Evolutionary conservation across 53 echinoderm and acorn worm genomes (phyloP).

Genomic region (Glandiceps talaboti): DNA sequence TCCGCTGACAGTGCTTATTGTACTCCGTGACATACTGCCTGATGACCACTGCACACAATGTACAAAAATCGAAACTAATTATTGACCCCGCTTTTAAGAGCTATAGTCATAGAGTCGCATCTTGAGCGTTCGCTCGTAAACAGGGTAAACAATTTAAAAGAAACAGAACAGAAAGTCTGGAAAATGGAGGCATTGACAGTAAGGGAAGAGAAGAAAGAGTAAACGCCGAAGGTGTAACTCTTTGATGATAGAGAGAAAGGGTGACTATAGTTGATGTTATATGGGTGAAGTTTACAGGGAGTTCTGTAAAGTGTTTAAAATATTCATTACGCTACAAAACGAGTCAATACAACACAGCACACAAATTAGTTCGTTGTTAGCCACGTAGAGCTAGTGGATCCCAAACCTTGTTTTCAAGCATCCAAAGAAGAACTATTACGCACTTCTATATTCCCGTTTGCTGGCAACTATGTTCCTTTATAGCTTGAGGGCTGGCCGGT

Average conservation of each 20-base stretch:
- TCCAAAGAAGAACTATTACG: not conserved
- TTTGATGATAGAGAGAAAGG: no score
- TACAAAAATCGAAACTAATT: not conserved
- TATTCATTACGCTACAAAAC: not conserved
- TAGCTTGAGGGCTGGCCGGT: not conserved
- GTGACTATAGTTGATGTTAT: no score
- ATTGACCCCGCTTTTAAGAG: not conserved
- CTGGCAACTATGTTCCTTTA: not conserved
- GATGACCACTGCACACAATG: not conserved
- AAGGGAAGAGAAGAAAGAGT: no score
- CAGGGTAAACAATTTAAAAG: no score
- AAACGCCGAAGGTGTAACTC: no score
- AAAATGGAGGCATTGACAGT: no score
- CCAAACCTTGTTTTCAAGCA: not conserved
- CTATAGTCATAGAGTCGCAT: not conserved
- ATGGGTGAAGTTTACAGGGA: not conserved
- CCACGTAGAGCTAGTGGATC: no score
- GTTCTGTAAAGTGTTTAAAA: not conserved
- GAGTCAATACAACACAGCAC: not conserved
- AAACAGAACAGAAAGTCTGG: no score
- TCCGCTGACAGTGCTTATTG: not conserved
- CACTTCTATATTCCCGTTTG: not conserved
- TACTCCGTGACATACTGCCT: not conserved
- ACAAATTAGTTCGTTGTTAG: not conserved
- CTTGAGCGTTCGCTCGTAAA: not conserved